phyloP scores from a whole-genome alignment of 2,888 invertebrate genomes.

The Ichneumoninae sp. region DNA sequence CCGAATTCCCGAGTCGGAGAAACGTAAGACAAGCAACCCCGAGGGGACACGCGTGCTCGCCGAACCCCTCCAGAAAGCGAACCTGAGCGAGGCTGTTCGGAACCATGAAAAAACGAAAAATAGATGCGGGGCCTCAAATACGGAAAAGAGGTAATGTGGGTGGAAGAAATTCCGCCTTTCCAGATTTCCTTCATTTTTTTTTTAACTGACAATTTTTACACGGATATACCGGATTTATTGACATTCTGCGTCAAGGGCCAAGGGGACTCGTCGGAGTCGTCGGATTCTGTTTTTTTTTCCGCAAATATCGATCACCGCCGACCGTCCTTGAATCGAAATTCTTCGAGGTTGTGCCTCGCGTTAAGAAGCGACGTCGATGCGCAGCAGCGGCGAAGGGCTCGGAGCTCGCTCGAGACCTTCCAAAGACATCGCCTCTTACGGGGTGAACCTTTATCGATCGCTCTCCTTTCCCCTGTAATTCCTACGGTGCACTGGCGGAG shows the following conservation, averaged over 20 bases:
- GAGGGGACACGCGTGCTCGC: slow-evolving; percentile 69
- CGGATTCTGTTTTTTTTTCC: too few species aligned
- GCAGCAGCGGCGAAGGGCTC: slow-evolving; percentile 56
- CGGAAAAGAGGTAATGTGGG: neutral
- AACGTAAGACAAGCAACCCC: slow-evolving; percentile 77
- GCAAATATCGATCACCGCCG: neutral
- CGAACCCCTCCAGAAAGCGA: slow-evolving; percentile 57
- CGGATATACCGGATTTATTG: too few species aligned
- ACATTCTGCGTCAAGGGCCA: too few species aligned
- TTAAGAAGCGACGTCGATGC: slow-evolving; percentile 22
- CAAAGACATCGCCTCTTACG: slow-evolving; percentile 81
- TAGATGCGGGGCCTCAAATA: slow-evolving; percentile 14
- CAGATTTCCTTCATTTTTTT: neutral
- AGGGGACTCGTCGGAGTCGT: too few species aligned
- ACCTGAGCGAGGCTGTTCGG: slow-evolving; percentile 70
- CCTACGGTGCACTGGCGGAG: slow-evolving; percentile 58
- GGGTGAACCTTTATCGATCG: slow-evolving; percentile 79
- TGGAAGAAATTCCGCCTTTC: neutral
- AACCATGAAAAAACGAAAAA: slow-evolving; percentile 67
- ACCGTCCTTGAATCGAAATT: neutral
- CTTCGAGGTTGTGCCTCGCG: neutral
- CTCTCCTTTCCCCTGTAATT: slow-evolving; percentile 70
- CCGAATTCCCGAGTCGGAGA: slow-evolving; percentile 75
- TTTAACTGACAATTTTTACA: too few species aligned
- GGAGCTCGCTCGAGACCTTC: slow-evolving; percentile 65